Evolutionary conservation across 2,797 vertebrate genomes (phyloP).

Genomic region (Bradypodion ventrale): DNA sequence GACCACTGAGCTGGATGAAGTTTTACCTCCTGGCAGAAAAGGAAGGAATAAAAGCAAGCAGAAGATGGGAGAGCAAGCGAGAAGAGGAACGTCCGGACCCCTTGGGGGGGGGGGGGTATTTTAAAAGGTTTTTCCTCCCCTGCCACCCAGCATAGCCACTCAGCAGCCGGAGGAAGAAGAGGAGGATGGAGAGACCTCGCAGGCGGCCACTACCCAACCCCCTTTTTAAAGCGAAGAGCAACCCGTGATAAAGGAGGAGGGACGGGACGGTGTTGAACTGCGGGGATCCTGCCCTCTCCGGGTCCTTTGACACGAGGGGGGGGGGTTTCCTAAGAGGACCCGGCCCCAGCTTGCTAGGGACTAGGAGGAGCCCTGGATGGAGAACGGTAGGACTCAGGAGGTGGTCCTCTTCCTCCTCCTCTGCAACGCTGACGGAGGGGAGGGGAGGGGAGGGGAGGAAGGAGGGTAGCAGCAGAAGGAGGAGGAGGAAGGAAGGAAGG

Average conservation of each 20-base stretch:
- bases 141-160: neutral
- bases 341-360: neutral
- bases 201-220: no score
- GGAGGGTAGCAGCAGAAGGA: neutral
- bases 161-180: neutral
- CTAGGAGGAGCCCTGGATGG: neutral
- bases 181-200: no score
- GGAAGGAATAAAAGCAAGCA: neutral
- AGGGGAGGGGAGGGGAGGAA: neutral
- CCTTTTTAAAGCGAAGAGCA: neutral
- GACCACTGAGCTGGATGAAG: neutral
- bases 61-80: neutral
- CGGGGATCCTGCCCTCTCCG: neutral
- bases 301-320: neutral
- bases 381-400: neutral
- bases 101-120: no score
- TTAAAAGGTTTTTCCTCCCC: neutral
- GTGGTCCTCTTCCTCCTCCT: no score
- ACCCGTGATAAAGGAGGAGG: no score
- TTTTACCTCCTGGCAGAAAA: no score
- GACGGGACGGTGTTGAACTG: no score
- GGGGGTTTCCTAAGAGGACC: neutral
- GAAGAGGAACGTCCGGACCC: neutral
- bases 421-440: neutral
- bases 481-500: neutral